Base-by-base conservation (phyloP, 2,888 invertebrate genomes). In the Eucera pruinosa region DNA sequence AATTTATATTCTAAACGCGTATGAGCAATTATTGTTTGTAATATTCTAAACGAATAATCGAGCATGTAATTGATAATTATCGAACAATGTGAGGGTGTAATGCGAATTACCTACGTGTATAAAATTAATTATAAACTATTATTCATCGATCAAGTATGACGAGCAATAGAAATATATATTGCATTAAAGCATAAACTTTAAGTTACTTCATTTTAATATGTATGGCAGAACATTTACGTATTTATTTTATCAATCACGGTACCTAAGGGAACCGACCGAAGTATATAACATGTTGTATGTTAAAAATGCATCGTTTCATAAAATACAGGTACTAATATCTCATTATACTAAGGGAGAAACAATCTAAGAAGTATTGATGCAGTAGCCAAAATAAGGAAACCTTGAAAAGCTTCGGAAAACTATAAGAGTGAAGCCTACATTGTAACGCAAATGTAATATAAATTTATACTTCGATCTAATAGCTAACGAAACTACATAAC, bases 111-210 rank as follows among this genome's bases (percentile, higher is more conserved):
- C 23, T 50, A 25, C 20, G 36, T 52, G 47, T 27, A 43, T 30
- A 52, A 39, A 45, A 20, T 52, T 39, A 27, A 11, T 45, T 54
- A 23, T 6, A 11, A 33, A 47, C 9, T 20, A 27, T 13, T 48
- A 27, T 62, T 45, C 47, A n/a, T 69, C 47, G 39, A 66, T 45
- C 2, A 15, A 57, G 58, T 64, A 43, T 13, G 25, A 52, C 36
- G 48, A 61, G 45, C 54, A 9, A 43, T 62, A 57, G 27, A 58
- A 58, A 30, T 36, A 15, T 43, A 36, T 62, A 64, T 64, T 57
- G 41, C 23, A 43, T 25, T 50, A 45, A 62, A 23, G 25, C 5
- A 33, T 71, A 11, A 60, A 66, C 25, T 48, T 23, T 27, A 67
- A 43, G 41, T 33, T 55, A 48, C 36, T 54, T 64, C 27, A 55